phyloP scores from a whole-genome alignment of 2,888 invertebrate species.

The Lepidocyrtoides sp. region DNA sequence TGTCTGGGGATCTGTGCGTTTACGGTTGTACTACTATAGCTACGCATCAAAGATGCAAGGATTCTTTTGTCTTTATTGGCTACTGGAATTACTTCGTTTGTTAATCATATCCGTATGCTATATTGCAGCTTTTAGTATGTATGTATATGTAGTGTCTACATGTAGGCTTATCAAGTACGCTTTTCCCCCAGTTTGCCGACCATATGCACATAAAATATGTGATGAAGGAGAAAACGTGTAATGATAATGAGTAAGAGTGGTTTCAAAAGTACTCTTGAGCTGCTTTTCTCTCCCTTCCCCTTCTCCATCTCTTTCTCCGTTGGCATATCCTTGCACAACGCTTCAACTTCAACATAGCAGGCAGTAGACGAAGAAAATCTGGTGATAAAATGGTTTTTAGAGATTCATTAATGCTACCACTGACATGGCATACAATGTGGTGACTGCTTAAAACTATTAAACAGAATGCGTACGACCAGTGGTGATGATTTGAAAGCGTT shows the following conservation, averaged over 20 bases:
- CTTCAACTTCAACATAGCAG: background rate
- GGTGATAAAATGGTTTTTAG: background rate
- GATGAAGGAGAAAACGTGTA: slow-evolving; percentile 54
- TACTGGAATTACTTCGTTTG: no score
- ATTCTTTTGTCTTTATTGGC: no score
- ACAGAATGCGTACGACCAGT: no score
- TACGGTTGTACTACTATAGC: no score
- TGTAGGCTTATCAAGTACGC: no score
- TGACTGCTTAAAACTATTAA: no score
- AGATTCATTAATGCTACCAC: no score
- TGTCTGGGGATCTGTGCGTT: background rate
- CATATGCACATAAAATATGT: slow-evolving; percentile 5
- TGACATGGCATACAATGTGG: background rate
- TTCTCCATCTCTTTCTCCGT: background rate
- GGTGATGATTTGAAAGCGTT: no score
- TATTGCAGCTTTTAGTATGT: background rate
- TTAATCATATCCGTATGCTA: background rate
- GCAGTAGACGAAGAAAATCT: background rate
- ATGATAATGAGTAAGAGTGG: slow-evolving; percentile 69
- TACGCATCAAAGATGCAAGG: no score
- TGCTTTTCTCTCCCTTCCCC: slow-evolving; percentile 20
- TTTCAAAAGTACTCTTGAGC: slow-evolving; percentile 70
- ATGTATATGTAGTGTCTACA: background rate
- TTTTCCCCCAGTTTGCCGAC: background rate
- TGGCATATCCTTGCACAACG: no score